Evolutionary conservation across 1,140 invertebrate genomes (phyloP), one percentile per base, ranked within the genome.

Genomic region (Danaus melanippus): DNA sequence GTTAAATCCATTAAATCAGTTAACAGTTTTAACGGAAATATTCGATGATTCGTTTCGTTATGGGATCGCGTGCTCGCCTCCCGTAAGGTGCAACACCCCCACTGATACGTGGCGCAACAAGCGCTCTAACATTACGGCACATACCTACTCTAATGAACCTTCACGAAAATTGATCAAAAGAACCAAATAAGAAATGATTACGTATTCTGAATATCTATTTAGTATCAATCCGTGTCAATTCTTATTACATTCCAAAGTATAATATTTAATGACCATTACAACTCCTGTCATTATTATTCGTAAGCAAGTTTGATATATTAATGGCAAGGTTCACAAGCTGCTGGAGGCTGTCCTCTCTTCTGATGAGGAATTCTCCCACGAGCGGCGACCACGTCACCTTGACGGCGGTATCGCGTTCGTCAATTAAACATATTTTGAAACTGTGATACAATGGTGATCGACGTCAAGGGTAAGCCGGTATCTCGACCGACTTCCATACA

Each of bases 31-130:
- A 32, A 32, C 21, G 21, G 21, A 32, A 32, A 32, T 8, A 32
- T 32, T 32, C 21, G 21, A 32, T 32, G 21, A 32, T 32, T 32
- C 21, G 48, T 56, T 56, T 56, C 54, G 58, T 58, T 53, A 67
- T 67, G 56, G 62, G 49, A 64, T 67, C 62, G 65, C 65, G 62
- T 67, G 65, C 62, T 56, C 54, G 46, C 39, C 46, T 70, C 67
- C 62, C 68, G 62, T 65, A 70, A 70, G 50, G 47, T 58, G 48
- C 44, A 17, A 32, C 21, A 32, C 21, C 21, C 21, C 21, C 21
- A 5, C 21, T 2, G 5, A 8, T 32, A 32, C 21, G 21, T 32
- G 21, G 21, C 21, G 21, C 21, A 32, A 32, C 21, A 32, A 32
- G 7, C 21, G 4, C 21, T 32, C 2, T 15, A 32, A 32, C 6